Evolutionary conservation across 2,113 vertebrate species (phyloP).

Genomic region (Lophochroa leadbeateri): DNA sequence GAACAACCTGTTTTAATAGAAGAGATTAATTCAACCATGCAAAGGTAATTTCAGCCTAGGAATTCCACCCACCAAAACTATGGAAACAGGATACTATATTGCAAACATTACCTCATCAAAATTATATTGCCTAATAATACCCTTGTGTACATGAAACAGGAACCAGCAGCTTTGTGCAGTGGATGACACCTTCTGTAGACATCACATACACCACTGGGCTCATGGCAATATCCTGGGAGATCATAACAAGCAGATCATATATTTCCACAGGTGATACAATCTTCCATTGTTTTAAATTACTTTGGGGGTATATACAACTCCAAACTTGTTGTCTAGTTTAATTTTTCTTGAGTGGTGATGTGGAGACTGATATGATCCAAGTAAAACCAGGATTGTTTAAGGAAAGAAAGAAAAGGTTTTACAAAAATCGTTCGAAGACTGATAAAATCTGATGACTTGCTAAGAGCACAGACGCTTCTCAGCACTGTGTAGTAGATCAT

Average conservation of each 20-base stretch:
- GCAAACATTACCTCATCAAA: slow-evolving; percentile 34
- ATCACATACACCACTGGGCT: background rate
- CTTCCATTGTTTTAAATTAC: background rate
- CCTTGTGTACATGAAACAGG: background rate
- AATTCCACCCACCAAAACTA: slow-evolving; percentile 11
- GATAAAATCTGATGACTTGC: background rate
- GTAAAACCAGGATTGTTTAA: background rate
- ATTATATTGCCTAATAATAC: background rate
- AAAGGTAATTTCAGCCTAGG: slow-evolving; percentile 26
- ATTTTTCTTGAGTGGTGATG: background rate
- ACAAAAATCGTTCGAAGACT: background rate
- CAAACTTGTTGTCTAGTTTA: background rate
- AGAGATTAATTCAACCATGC: background rate
- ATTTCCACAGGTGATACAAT: background rate
- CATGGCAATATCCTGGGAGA: background rate
- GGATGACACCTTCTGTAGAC: slow-evolving; percentile 28
- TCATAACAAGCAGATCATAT: background rate
- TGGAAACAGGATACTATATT: slow-evolving; percentile 25
- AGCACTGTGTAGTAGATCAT: background rate
- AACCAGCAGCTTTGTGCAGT: background rate
- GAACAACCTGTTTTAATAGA: background rate
- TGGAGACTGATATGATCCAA: background rate
- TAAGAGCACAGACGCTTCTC: background rate
- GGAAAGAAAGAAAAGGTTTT: background rate
- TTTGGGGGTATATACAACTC: background rate